Evolutionary conservation across 2,888 invertebrate species (phyloP), one percentile per base, ranked within the genome.

Genomic region (Drosophila buzzatii): DNA sequence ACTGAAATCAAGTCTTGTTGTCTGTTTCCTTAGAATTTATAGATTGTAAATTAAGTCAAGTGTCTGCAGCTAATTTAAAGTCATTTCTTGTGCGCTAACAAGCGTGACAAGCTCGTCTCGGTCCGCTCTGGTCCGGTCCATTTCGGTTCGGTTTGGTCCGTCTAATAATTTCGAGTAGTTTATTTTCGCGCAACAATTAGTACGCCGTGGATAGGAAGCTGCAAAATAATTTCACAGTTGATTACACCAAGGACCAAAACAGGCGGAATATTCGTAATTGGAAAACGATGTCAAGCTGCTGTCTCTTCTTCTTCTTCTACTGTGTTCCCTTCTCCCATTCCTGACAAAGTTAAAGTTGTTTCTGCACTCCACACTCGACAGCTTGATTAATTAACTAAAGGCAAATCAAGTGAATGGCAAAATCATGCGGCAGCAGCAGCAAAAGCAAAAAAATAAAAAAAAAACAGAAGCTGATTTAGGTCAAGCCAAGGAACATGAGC

Each of bases 341-440:
- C 39, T 16, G 23, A 37, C 20, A 63, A 44, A 59, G 20, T 55
- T 39, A 20, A 65, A 66, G 49, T 57, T 42, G 16, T 33, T 58
- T n/a, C 37, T n/a, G 63, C 59, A 20, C 37, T 74, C 59, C 70
- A 76, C 81, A 83, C 85, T 85, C 78, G 81, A 79, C 81, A 81
- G 89, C 86, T 89, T 89, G 89, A 85, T 85, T 85, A 85, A 85
- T 85, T 85, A 86, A 89, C 76, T 81, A 64, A 79, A 70, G 76
- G 76, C 89, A 83, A 86, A 88, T 88, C 86, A 80, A 83, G 78
- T 68, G 65, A 69, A 47, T 18, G 27, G 66, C 61, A 18, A 51
- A 58, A 47, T 56, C 37, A 57, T 55, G 65, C 51, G 42, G 45
- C 60, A 60, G 18, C 14, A 23, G 23, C 23, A 23, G 27, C 27